Base-by-base conservation (phyloP, 2,888 invertebrate genomes). In the Hartigia nigra region DNA sequence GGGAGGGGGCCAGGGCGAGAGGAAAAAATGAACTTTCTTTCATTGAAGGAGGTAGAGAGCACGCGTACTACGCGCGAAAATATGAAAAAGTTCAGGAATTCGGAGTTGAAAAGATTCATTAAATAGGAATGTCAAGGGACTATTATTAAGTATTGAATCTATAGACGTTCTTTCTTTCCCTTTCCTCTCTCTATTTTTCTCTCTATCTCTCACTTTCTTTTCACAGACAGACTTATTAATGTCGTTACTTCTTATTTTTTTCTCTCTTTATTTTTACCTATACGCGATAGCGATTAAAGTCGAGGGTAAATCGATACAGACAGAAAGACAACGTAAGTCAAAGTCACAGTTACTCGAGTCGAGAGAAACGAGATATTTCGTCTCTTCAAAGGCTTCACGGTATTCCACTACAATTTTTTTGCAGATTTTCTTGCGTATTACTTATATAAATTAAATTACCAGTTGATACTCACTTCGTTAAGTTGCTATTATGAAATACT, bases 391-490 rank as follows among this genome's bases (percentile, higher is more conserved):
- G 84, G 86, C 84, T 85, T 85, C 80, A 80, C 85, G 85, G 84
- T 83, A 83, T 80, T 83, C 83, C 82, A 84, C 84, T 83, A 85
- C 83, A 83, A 82, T 81, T 82, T 81, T 85, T 83, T 85, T 84
- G 83, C 84, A 86, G 84, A 83, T 83, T 82, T 81, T 81, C 82
- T 83, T 85, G 85, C 84, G 83, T 81, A 82, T 85, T 87, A 88
- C 86, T 88, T 88, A 87, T 87, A 90, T 85, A 88, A 90, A 89
- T 91, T 88, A 88, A 88, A 87, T 88, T 88, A 89, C 86, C 85
- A 88, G 84, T 87, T 85, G 86, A 86, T 87, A 88, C 86, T 86
- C 87, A 87, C 85, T 86, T 84, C 83, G 85, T 84, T 81, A 81
- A 83, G 84, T 86, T 84, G 86, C 87, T 87, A 85, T 87, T 81